These are phyloP conservation scores for Eutolmus rufibarbis DNA, from an alignment of 2,888 invertebrate genomes.

Conservation along the genomic window DNA sequence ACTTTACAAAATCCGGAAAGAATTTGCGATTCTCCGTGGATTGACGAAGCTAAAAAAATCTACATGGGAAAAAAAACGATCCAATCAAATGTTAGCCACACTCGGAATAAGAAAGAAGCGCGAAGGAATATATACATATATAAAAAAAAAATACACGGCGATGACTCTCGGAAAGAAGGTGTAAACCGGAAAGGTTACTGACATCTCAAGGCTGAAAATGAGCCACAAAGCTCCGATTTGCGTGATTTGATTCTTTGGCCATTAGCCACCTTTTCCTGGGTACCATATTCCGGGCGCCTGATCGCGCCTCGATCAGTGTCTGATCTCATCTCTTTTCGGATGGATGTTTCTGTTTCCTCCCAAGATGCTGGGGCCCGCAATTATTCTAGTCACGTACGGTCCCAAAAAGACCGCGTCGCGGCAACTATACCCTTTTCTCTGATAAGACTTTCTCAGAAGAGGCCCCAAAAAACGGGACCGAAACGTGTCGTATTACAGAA, in stretches of 20 bases:
- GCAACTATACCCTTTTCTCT: not conserved
- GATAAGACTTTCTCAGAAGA: not conserved
- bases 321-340: not conserved
- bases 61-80: not conserved
- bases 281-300: not conserved
- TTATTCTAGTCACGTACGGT: slow-evolving; percentile 11
- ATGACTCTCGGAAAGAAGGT: slow-evolving; percentile 19
- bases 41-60: not conserved
- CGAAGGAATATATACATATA: not conserved
- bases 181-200: slow-evolving; percentile 44
- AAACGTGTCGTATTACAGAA: slow-evolving; percentile 5
- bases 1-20: slow-evolving; percentile 36
- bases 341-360: not conserved
- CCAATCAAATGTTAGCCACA: slow-evolving; percentile 38
- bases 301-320: not conserved
- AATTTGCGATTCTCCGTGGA: slow-evolving; percentile 18
- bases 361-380: not conserved
- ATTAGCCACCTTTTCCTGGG: slow-evolving; percentile 2
- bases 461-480: not conserved
- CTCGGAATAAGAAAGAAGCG: not conserved
- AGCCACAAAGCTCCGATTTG: slow-evolving; percentile 31
- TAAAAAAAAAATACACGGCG: not conserved
- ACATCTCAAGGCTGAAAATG: slow-evolving; percentile 41
- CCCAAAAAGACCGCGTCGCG: not conserved
- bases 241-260: slow-evolving; percentile 35